Conservation (phyloP, 92 coral and sea anemone species). For the Umimayanthus kanabou region DNA sequence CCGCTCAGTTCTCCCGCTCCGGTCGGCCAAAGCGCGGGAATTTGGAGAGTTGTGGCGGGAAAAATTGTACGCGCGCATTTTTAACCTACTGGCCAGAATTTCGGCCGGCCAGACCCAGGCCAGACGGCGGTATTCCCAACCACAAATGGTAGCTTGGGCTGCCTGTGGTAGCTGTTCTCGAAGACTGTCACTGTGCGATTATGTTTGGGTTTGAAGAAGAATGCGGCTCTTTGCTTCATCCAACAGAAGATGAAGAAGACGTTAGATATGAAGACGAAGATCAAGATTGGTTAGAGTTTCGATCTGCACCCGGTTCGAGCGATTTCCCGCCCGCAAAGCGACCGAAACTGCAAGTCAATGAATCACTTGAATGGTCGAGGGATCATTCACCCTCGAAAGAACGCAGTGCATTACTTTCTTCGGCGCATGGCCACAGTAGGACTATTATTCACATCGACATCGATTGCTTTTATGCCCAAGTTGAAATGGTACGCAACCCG, state of each 20-base stretch:
- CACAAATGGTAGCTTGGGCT: no score
- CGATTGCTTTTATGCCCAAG: slow-evolving; percentile 90
- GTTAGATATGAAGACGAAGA: background rate
- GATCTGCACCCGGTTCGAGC: background rate
- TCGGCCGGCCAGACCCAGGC: no score
- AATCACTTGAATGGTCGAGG: background rate
- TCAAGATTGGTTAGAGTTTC: slow-evolving; percentile 30
- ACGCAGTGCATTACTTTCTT: background rate
- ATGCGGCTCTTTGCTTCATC: background rate
- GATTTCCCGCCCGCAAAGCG: slow-evolving; percentile 31
- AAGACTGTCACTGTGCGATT: background rate
- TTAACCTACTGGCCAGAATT: no score
- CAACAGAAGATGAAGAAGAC: background rate
- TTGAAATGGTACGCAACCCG: slow-evolving; percentile 80
- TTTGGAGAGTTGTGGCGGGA: no score
- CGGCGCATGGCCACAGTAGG: slow-evolving; percentile 57
- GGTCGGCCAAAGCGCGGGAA: no score
- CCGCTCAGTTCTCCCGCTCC: no score
- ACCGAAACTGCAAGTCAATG: background rate
- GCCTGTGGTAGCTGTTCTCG: no score
- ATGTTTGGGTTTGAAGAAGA: background rate
- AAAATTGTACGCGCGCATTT: no score
- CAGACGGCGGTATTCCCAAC: no score
- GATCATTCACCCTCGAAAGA: background rate
- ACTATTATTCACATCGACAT: slow-evolving; percentile 79